Base-by-base conservation (phyloP, 2,888 invertebrate genomes). In the Agrilus biguttatus region DNA sequence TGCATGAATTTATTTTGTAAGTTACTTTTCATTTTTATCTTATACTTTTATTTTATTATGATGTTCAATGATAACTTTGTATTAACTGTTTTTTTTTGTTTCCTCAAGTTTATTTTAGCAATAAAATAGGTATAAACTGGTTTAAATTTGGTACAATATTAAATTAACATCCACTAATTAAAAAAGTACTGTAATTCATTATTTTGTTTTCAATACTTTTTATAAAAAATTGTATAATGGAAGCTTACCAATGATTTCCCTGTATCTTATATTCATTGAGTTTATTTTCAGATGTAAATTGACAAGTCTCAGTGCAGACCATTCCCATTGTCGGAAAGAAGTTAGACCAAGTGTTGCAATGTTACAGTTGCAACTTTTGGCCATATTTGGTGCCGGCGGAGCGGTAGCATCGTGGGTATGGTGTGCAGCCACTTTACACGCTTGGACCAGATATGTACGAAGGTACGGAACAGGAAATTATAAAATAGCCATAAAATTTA, bases 331-430 rank as follows among this genome's bases (percentile, higher is more conserved):
- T 57, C 72, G 74, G 47, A 68, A 78, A 51, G 75, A 79, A 49
- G 68, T 71, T 38, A 74, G 86, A 3, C 92, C 92, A 0, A 90
- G 85, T 53, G 78, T 89, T 44, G 81, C 83, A 1, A 80, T 88
- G 62, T 66, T 88, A 39, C 86, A 90, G 62, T 62, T 91, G 48
- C 87, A 92, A 55, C 67, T 92, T 53, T 66, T 91, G 46, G 79
- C 86, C 42, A 75, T 86, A 49, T 92, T 91, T 69, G 82, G 83
- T 50, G 78, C 83, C 34, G 91, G 91, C 36, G 77, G 89, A 47
- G 75, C 86, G 23, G 88, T 92, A 83, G 88, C 91, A 4, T 87
- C 89, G 0, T 95, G 92, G 91, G 85, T 90, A 28, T 95, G 91
- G 91, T 92, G 88, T 7, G 76, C 77, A 17, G 82, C 88, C 34